A percentile compares a stretch with the other conserved stretches of the same genome.
phyloP scores from a whole-genome alignment of 1,140 invertebrate species.

The Aphaenogaster ashmeadi region DNA sequence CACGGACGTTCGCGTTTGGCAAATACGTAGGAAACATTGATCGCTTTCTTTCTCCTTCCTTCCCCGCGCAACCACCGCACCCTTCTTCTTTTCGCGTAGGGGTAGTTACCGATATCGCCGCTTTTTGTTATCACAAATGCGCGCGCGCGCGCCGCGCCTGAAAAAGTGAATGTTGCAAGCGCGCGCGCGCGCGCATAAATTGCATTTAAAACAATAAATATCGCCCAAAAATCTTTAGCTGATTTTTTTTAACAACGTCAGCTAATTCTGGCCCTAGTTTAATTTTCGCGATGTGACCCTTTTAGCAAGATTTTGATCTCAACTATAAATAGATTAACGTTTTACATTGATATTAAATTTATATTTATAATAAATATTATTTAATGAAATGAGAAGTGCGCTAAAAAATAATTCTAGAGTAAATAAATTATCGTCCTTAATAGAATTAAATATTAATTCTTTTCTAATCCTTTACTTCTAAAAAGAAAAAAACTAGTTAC shows the following conservation, averaged over 20 bases:
- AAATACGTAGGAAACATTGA: conserved; percentile 79
- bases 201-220: conserved; percentile 3
- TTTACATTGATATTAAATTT: background rate
- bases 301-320: background rate
- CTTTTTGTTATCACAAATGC: conserved; percentile 60
- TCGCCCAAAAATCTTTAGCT: background rate
- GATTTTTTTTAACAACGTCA: background rate
- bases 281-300: background rate
- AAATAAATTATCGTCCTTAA: background rate
- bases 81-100: conserved; percentile 8
- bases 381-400: background rate
- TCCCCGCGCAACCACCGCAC: conserved; percentile 11
- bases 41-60: conserved; percentile 69
- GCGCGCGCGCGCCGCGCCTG: background rate
- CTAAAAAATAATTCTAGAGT: background rate
- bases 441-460: background rate
- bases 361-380: background rate
- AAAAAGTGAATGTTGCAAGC: background rate
- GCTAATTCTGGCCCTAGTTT: background rate
- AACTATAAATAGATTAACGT: background rate
- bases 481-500: background rate
- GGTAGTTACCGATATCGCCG: conserved; percentile 58
- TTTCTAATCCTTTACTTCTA: background rate
- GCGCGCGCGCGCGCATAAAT: background rate
- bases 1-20: conserved; percentile 72